Conservation (phyloP, 2,797 vertebrate species). For the Luscinia megarhynchos region DNA sequence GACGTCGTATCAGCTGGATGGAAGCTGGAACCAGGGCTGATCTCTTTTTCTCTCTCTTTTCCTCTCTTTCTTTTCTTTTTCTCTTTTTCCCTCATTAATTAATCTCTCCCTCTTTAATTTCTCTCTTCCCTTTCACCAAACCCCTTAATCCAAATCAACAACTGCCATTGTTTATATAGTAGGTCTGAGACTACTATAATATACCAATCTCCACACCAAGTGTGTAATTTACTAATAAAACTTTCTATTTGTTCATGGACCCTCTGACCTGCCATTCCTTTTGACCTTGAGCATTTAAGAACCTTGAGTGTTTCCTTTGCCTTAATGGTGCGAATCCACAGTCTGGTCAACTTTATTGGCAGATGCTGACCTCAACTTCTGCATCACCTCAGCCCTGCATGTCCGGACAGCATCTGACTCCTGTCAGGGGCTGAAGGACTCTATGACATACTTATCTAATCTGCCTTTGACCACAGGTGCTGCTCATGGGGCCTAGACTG, state of each 20-base stretch:
- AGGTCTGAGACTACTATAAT: background rate
- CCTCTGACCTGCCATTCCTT: background rate
- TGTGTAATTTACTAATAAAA: background rate
- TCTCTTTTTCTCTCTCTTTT: background rate
- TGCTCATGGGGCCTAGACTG: too few species aligned
- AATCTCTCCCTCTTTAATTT: background rate
- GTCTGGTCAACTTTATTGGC: background rate
- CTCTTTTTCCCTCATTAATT: background rate
- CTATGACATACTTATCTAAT: background rate
- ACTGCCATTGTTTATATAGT: background rate
- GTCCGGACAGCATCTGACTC: too few species aligned
- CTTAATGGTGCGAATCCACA: rapidly evolving
- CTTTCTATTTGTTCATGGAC: background rate
- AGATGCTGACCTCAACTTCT: background rate
- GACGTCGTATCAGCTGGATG: background rate
- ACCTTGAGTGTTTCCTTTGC: background rate
- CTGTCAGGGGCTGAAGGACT: background rate
- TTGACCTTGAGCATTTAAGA: background rate
- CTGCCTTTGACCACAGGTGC: background rate
- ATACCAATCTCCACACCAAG: background rate
- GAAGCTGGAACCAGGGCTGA: background rate
- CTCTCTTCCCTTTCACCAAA: background rate
- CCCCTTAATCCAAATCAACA: background rate
- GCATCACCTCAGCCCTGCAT: background rate
- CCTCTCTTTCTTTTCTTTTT: background rate